Evolutionary conservation across 2,113 vertebrate species (phyloP), one percentile per base, ranked within the genome.

Genomic region (Trogon melanurus): DNA sequence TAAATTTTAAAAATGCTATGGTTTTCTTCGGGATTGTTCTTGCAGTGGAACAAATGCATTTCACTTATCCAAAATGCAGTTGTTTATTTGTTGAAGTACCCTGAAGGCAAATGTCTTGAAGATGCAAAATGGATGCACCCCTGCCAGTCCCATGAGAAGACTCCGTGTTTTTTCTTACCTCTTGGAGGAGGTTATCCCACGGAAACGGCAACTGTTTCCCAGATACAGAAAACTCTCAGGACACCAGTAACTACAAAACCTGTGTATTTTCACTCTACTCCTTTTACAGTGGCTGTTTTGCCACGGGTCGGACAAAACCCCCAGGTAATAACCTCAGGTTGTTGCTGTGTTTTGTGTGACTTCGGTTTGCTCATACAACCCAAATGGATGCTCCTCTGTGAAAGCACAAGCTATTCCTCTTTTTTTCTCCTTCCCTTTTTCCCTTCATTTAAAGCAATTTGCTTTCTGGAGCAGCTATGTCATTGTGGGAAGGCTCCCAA

Each of bases 401-500:
- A 88, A 93, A 75, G 13, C 71, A 85, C 29, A 47, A 60, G 9
- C 29, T 70, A 36, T 61, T 73, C 67, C 19, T 85, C 22, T 44
- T 30, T 48, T 32, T 53, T 79, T 48, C 29, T 29, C 41, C 20
- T 22, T 61, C 44, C 64, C 20, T 62, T 85, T 79, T 69, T 15
- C 0, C 15, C 18, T 16, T 48, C 29, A 21, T 76, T 65, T 60
- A 11, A 75, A 83, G 58, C 1, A 0, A 10, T 69, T 85, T 85
- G 16, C 32, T 85, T 65, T 73, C 61, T 34, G 50, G 38, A 85
- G 34, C 58, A 83, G 62, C 45, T 54, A 18, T 3, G 5, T 34
- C 0, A 0, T 8, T 53, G 32, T 3, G 15, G 34, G 82, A 82
- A 92, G 61, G 14, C 57, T 91, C 10, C 57, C 0, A 0, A 36